phyloP scores from a whole-genome alignment of 2,797 vertebrate species.

The Syngnathus rostellatus region DNA sequence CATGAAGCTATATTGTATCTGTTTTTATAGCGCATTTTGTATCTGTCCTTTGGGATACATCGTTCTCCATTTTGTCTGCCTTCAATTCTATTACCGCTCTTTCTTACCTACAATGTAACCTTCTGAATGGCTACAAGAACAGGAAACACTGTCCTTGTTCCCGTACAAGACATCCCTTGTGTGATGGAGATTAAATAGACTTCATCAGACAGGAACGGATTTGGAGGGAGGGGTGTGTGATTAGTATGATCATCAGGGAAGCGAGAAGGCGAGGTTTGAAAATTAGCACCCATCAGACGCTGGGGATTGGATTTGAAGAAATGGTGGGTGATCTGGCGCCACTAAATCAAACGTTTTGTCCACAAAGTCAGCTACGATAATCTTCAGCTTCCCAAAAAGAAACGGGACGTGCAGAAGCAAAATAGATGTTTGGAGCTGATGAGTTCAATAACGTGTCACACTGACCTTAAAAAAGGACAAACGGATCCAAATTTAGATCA shows the following conservation, averaged over 20 bases:
- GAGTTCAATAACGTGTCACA: neutral
- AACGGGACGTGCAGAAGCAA: neutral
- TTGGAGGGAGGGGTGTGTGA: slow-evolving; percentile 49
- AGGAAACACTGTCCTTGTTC: slow-evolving; percentile 71
- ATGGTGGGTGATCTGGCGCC: neutral
- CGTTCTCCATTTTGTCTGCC: slow-evolving; percentile 13
- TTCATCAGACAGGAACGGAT: slow-evolving; percentile 62
- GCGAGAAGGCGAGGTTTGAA: slow-evolving; percentile 17
- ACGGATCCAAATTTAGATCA: neutral
- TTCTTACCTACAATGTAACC: slow-evolving; percentile 35
- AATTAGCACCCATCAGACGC: neutral
- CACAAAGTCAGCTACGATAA: neutral
- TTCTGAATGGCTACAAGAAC: slow-evolving; percentile 28
- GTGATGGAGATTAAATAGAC: slow-evolving; percentile 72
- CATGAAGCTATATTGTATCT: neutral
- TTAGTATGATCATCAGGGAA: slow-evolving; percentile 61
- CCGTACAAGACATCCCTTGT: slow-evolving; percentile 66
- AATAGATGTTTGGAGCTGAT: neutral
- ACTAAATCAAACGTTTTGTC: neutral
- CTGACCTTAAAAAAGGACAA: neutral
- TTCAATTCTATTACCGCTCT: slow-evolving; percentile 22
- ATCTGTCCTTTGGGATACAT: slow-evolving; percentile 59
- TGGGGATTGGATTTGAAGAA: neutral
- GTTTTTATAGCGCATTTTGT: slow-evolving; percentile 48
- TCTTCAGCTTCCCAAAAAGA: neutral